Conservation (phyloP, 1,140 invertebrate genomes). For the Platyscapa corneri region DNA sequence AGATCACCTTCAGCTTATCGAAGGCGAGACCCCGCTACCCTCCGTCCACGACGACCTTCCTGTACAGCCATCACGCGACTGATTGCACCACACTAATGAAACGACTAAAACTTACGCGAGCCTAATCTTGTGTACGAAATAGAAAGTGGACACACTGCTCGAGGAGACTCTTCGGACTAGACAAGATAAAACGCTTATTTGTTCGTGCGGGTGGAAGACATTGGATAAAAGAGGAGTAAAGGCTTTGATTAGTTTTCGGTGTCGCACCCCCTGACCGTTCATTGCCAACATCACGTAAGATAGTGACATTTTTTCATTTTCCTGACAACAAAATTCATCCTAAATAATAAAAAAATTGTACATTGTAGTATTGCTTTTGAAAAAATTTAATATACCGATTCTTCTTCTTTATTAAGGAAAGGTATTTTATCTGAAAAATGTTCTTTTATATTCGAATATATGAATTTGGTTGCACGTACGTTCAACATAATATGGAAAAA, state of each 20-base stretch:
- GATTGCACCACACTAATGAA: slow-evolving; percentile 72
- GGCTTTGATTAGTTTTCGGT: slow-evolving; percentile 42
- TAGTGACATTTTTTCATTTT: not conserved
- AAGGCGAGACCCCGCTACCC: not conserved
- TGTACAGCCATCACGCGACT: slow-evolving; percentile 48
- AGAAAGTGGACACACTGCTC: slow-evolving; percentile 49
- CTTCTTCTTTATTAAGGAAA: no score
- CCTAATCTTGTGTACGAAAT: slow-evolving; percentile 65
- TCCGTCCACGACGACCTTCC: not conserved
- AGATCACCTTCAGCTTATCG: slow-evolving; percentile 61
- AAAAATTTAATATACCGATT: no score
- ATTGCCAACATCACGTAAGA: not conserved
- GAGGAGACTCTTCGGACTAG: not conserved
- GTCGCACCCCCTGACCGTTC: not conserved
- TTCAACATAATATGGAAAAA: no score
- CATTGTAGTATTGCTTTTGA: no score
- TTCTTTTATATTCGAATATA: no score
- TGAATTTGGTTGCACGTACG: no score
- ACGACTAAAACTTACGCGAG: slow-evolving; percentile 64
- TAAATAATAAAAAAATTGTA: not conserved
- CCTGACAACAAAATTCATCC: not conserved
- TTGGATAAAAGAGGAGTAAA: not conserved
- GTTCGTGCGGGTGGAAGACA: not conserved
- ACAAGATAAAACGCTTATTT: slow-evolving; percentile 45
- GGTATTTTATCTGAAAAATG: no score